These are phyloP conservation scores for Benthochromis sp. DNA, from an alignment of 2,113 vertebrate genomes.

Conservation along the genomic window DNA sequence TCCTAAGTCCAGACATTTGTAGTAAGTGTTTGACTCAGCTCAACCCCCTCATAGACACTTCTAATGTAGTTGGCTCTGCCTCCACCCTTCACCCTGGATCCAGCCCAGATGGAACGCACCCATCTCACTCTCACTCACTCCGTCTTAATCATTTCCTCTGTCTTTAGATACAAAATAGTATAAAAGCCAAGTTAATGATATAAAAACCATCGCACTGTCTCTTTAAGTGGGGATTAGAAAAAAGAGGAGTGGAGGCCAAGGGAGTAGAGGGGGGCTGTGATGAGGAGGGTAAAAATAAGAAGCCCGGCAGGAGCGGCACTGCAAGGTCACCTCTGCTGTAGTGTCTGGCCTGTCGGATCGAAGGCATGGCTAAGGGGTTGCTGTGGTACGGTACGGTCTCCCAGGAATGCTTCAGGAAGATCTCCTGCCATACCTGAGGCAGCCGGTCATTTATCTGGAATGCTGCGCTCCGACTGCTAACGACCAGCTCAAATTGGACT, in stretches of 20 bases:
- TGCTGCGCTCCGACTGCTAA: conserved; percentile 76
- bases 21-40: conserved; percentile 66
- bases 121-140: background rate
- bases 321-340: conserved; percentile 79
- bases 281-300: conserved; percentile 72
- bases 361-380: conserved; percentile 71
- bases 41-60: conserved; percentile 47
- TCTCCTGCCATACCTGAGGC: conserved; percentile 82
- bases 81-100: conserved; percentile 41
- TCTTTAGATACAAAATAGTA: background rate
- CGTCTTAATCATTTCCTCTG: background rate
- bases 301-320: conserved; percentile 54
- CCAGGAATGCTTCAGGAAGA: conserved; percentile 73
- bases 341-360: conserved; percentile 61
- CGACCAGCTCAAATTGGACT: conserved; percentile 89
- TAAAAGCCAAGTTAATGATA: conserved; percentile 34
- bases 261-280: conserved; percentile 43
- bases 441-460: conserved; percentile 79
- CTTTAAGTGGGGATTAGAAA: conserved; percentile 65
- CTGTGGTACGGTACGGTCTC: conserved; percentile 64
- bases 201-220: conserved; percentile 47
- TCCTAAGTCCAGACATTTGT: conserved; percentile 56
- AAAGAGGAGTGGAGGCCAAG: conserved; percentile 45
- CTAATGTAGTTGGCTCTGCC: conserved; percentile 46
- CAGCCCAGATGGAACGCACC: conserved; percentile 23